Evolutionary conservation across 2,888 invertebrate species (phyloP), one percentile per base, ranked within the genome.

Genomic region (Apotomis betuletana): DNA sequence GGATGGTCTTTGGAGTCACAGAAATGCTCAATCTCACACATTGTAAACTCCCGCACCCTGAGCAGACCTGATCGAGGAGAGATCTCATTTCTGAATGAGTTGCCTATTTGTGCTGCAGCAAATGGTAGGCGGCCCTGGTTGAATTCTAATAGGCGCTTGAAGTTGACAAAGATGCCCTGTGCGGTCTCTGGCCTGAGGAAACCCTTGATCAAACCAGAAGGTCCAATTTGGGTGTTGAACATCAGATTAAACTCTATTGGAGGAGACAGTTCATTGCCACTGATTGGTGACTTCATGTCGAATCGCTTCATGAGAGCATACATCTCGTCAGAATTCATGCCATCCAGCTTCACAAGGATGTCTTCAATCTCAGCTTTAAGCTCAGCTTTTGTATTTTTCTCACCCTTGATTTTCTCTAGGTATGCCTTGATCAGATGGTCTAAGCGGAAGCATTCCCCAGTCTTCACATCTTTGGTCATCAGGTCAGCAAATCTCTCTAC

Each of bases 21-120:
- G 88, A 99, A 99, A 91, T 99, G 99, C 90, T 99, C 99, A 81
- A 99, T 99, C 94, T 99, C 99, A 74, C 99, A 99, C 99, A 99
- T 99, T 0, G 99, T 99, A 85, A 99, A 99, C 88, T 99, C 99
- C 82, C 99, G 96, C 0, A 99, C 99, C 81, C 99, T 94, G 59
- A 99, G 96, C 9, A 99, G 94, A 0, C 99, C 99, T 76, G 99
- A 98, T 74, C 99, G 94, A 1, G 99, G 99, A 0, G 99, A 99
- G 81, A 99, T 99, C 94, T 99, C 99, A 93, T 99, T 99, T 79
- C 99, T 95, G 87, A 99, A 99, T 0, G 99, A 97, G 86, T 98
- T 98, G 76, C 99, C 99, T 82, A 99, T 99, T 94, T 99, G 99
- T 10, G 99, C 99, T 69, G 98, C 99, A 76, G 99, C 99, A 93